Base-by-base conservation (phyloP, 1,140 invertebrate genomes). In the Drosophila lowei region DNA sequence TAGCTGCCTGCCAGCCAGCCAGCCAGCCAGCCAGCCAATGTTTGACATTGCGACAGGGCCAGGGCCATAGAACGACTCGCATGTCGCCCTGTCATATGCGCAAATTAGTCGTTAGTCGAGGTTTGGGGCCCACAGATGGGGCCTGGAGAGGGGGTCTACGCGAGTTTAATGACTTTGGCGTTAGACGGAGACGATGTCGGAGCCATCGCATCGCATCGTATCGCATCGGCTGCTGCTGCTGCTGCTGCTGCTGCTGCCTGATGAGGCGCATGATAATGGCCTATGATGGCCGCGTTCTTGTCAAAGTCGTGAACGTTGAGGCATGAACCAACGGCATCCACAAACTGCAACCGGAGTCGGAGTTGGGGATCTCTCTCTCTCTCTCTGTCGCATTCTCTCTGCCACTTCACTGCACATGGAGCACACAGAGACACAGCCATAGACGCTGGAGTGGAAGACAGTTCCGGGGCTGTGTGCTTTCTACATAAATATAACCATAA, bases 21-120 rank as follows among this genome's bases (percentile, higher is more conserved):
- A 8, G 83, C 54, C 52, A 72, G 67, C 62, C 48, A 75, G 48
- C 30, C 63, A 68, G 77, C 79, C 79, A 71, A 80, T 77, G 68
- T 72, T 76, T 84, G 76, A 79, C 79, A 84, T 57, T 52, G 73
- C 77, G 30, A 67, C 18, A 18, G 53, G 54, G 30, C 25, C 28
- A 59, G 16, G 54, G 49, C 68, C 75, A 74, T 48, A 55, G 73
- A 72, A 63, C 77, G 62, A 73, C 62, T 72, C 55, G 68, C 81
- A 80, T 77, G 81, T 67, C 65, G 70, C 81, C 71, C 81, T 86
- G 81, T 86, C 81, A 85, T 85, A 85, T 85, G 77, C 81, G 81
- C 77, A 85, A 85, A 85, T 85, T 85, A 85, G 81, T 85, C 80
- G 81, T 86, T 85, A 86, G 81, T 79, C 77, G 58, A 64, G 68